Percentiles rank a stretch among this genome's conserved stretches.
phyloP scores from a whole-genome alignment of 2,797 vertebrate species.

The Tragopan temminckii region DNA sequence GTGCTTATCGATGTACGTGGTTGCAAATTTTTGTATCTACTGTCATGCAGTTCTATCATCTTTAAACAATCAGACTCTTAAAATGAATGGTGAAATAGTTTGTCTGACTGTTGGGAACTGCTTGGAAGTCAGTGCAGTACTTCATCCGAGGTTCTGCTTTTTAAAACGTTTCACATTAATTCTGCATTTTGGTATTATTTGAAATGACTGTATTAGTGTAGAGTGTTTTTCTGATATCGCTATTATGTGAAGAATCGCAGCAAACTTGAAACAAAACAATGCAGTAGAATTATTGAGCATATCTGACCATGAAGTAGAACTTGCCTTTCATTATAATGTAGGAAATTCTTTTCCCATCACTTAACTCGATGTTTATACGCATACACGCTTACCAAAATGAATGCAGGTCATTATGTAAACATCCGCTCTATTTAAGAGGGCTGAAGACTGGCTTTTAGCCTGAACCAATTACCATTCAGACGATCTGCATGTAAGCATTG shows the following conservation, averaged over 20 bases:
- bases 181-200: not conserved
- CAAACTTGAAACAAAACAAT: not conserved
- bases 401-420: not conserved
- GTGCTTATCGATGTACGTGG: constrained; percentile 9
- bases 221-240: not conserved
- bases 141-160: not conserved
- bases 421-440: not conserved
- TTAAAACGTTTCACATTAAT: not conserved
- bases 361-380: not conserved
- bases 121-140: not conserved
- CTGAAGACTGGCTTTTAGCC: not conserved
- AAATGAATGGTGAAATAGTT: not conserved
- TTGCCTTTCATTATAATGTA: not conserved
- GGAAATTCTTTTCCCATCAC: not conserved
- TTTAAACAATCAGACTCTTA: not conserved
- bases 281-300: not conserved
- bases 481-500: not conserved
- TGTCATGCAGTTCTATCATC: not conserved
- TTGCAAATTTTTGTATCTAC: not conserved
- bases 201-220: not conserved
- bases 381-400: not conserved
- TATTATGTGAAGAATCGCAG: not conserved
- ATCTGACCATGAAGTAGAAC: not conserved
- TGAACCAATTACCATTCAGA: not conserved
- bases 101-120: not conserved